Base-by-base conservation (phyloP, 2,797 vertebrate genomes). In the Syncerus caffer region DNA sequence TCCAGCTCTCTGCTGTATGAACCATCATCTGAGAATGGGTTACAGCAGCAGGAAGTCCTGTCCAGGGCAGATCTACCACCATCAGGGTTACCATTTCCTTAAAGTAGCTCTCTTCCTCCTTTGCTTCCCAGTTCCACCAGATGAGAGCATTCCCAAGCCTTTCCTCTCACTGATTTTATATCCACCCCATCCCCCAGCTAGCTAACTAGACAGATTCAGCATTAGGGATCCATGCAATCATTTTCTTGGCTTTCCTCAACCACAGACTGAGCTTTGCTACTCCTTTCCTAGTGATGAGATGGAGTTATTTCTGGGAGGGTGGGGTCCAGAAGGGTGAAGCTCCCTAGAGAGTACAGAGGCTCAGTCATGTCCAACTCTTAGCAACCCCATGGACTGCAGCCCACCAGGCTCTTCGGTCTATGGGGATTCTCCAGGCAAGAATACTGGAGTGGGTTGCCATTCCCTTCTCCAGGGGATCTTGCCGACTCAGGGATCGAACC, bases 191-290 rank as follows among this genome's bases (percentile, higher is more conserved):
- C 9, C 64, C 23, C 47, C 23, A 86, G 31, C 50, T 93, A 95
- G 93, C n/a, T 87, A 67, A 95, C 92, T n/a, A 86, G 42, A 90
- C 58, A 42, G n/a, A 86, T 53, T 92, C 60, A 42, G 71, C 67
- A n/a, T 82, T 92, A 62, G 86, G 45, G 11, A 58, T 78, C 85
- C 45, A 85, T n/a, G 16, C 90, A 74, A 85, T 71, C 42, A 67
- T 91, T 89, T 78, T 31, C 57, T 74, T 31, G 57, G n/a, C 85
- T 95, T 95, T 79, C 53, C 14, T 25, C 74, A 58, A 10, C 34
- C 42, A 51, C 64, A 89, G 25, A 74, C 47, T 88, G 38, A 93
- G 76, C 23, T 62, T 78, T 50, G 74, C 31, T 51, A 64, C 19
- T 57, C 53, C 17, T 82, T 80, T 17, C 17, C 42, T 64, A 53